A percentile compares a stretch with the other conserved stretches of the same genome.
These are phyloP conservation scores for Xenopus laevis DNA, from an alignment of 2,113 vertebrate genomes.

Conservation along the genomic window DNA sequence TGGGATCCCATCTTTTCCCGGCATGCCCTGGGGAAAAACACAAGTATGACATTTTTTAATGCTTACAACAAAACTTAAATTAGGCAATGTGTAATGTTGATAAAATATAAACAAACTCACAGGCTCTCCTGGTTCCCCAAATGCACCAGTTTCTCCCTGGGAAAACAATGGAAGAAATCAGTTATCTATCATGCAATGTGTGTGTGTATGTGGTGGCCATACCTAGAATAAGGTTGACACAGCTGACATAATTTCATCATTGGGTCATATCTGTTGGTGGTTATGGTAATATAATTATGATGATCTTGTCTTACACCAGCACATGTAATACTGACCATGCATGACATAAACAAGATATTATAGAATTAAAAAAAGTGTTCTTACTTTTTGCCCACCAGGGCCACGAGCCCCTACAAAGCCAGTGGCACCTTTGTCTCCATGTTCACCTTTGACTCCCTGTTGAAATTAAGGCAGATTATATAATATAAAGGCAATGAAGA, in stretches of 20 bases:
- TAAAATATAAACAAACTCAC: constrained; percentile 59
- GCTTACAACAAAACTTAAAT: background rate
- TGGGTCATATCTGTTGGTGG: too few relatives aligned
- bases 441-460: constrained; percentile 83
- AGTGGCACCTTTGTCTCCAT: constrained; percentile 78
- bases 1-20: constrained; percentile 74
- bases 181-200: background rate
- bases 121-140: constrained; percentile 80
- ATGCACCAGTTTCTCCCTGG: constrained; percentile 81
- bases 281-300: too few relatives aligned
- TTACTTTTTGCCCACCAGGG: constrained; percentile 86
- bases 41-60: background rate
- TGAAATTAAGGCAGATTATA: background rate
- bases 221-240: too few relatives aligned
- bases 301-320: too few relatives aligned
- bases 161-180: constrained; percentile 15
- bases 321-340: too few relatives aligned
- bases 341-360: too few relatives aligned
- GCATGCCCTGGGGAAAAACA: constrained; percentile 66
- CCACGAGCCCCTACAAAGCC: constrained; percentile 84
- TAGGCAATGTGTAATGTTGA: background rate
- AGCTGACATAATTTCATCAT: too few relatives aligned
- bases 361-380: background rate
- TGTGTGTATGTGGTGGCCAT: too few relatives aligned
- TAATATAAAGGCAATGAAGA: background rate